Percentiles rank a stretch among this genome's conserved stretches.
Evolutionary conservation across 2,797 vertebrate species (phyloP).

Genomic region (Myotis findleyi): DNA sequence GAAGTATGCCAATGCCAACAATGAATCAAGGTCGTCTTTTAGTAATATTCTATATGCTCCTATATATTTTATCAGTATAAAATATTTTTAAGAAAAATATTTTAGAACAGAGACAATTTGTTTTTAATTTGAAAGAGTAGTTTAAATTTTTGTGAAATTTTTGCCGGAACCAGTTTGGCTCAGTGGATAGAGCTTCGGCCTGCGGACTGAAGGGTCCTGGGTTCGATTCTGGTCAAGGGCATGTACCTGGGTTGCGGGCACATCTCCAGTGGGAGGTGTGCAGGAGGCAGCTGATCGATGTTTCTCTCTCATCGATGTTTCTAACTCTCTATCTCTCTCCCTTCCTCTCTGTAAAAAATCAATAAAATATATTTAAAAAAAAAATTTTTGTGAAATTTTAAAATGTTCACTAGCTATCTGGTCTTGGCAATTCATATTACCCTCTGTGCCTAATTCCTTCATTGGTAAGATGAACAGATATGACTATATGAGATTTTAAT

Average conservation of each 20-base stretch:
- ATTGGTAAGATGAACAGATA: conserved; percentile 9
- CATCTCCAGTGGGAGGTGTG: too few relatives aligned
- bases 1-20: background rate
- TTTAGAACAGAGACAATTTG: conserved; percentile 24
- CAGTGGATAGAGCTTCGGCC: too few relatives aligned
- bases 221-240: too few relatives aligned
- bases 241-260: too few relatives aligned
- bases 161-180: too few relatives aligned
- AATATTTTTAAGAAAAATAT: conserved; percentile 46
- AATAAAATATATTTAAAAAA: too few relatives aligned
- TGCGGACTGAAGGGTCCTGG: too few relatives aligned
- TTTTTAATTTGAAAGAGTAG: conserved; percentile 36
- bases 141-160: conserved; percentile 52
- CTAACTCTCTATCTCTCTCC: too few relatives aligned
- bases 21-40: conserved; percentile 31
- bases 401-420: conserved; percentile 28
- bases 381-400: conserved; percentile 47
- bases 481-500: background rate
- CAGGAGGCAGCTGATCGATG: too few relatives aligned
- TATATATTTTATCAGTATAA: conserved; percentile 10
- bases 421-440: background rate
- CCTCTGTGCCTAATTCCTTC: background rate
- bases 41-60: background rate
- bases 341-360: too few relatives aligned
- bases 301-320: too few relatives aligned